Evolutionary conservation across 2,888 invertebrate genomes (phyloP), one percentile per base, ranked within the genome.

Genomic region (Lasioglossum lativentre): DNA sequence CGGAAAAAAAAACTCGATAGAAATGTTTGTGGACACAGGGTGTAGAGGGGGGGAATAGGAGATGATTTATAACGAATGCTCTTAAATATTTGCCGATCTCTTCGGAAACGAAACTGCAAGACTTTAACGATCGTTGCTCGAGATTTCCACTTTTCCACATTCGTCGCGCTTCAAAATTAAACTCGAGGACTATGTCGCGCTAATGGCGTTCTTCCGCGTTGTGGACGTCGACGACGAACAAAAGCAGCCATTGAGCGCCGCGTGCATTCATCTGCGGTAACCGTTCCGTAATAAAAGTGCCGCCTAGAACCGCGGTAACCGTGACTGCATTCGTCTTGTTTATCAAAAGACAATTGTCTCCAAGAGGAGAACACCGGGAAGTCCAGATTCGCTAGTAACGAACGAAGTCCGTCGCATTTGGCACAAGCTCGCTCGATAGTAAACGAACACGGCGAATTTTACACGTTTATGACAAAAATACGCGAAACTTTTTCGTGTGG

Each of bases 401-500:
- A 82, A 83, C 68, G 66, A 83, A 83, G 66, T 47, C 70, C 30
- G 59, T 56, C 27, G 70, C 86, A 82, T 83, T 88, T 89, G 82
- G 78, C 78, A 40, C 76, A 42, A 71, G 14, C 52, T 80, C 71
- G 34, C 74, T 72, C 42, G 63, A 72, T 34, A 76, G 83, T 90
- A 88, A 91, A 90, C 88, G 86, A 3, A 16, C 2, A 3, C 66
- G 30, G 19, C 19, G 16, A 16, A 19, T 34, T 66, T 34, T 66
- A 30, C 19, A 5, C 30, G 30, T 6, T 66, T 34, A 0, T 14
- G 30, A 23, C 16, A 19, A n/a, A 52, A 52, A 52, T 52, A 52
- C 23, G n/a, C 8, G 52, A 23, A 8, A n/a, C 52, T 52, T n/a
- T 23, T n/a, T 23, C 2, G 5, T 8, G 47, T 23, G 23, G 23